A percentile compares a stretch with the other conserved stretches of the same genome.
phyloP scores from a whole-genome alignment of 37 sponge, comb jelly and placozoan genomes.

The Chondrilla cf. caribensis region DNA sequence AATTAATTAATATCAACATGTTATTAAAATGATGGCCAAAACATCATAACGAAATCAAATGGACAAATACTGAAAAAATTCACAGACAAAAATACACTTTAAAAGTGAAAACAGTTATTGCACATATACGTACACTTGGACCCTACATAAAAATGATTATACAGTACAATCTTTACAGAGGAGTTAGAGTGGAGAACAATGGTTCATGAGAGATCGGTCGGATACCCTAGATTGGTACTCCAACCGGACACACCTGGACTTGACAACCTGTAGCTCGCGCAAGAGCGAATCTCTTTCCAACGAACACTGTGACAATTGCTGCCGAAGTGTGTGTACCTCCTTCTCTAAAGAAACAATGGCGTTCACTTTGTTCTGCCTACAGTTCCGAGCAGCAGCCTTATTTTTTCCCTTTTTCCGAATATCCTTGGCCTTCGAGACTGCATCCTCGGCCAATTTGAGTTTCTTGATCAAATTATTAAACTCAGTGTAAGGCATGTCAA shows the following conservation, averaged over 20 bases:
- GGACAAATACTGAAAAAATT: no score
- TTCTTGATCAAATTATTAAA: constrained; percentile 50
- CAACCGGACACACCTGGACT: not conserved
- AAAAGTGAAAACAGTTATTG: no score
- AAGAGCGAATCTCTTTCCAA: not conserved
- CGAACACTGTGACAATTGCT: not conserved
- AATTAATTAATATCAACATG: no score
- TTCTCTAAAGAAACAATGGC: not conserved
- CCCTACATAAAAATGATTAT: no score
- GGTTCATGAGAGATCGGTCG: no score
- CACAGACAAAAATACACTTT: no score
- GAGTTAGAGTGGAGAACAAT: no score
- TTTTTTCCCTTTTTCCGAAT: constrained; percentile 73
- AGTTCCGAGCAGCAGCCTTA: constrained; percentile 65
- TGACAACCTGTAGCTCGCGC: not conserved
- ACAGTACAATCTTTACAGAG: no score
- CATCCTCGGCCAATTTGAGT: constrained; percentile 23
- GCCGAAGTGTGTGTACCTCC: not conserved
- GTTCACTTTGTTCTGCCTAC: constrained; percentile 59
- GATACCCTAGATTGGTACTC: constrained; percentile 1
- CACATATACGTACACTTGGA: no score
- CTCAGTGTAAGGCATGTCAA: constrained; percentile 67
- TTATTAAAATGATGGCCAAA: no score
- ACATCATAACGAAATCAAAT: no score
- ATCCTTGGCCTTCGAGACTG: constrained; percentile 43